These are phyloP conservation scores for Nothura maculosa DNA, from an alignment of 2,797 vertebrate species.

Conservation along the genomic window DNA sequence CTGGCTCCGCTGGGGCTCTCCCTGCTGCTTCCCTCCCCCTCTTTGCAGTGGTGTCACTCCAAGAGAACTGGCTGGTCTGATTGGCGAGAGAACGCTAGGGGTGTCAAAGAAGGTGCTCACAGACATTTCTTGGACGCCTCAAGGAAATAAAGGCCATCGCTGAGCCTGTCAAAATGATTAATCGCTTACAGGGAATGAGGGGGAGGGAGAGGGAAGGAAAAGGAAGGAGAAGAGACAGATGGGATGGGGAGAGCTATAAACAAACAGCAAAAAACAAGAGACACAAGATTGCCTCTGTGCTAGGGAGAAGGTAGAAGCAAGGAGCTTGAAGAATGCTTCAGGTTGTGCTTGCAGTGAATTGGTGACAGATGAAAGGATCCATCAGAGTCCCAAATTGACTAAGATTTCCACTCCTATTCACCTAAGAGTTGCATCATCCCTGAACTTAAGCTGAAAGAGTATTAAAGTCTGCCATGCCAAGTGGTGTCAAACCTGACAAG, in stretches of 20 bases:
- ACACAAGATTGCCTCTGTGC: slow-evolving; percentile 4
- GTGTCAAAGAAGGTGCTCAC: slow-evolving; percentile 77
- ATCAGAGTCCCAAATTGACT: neutral
- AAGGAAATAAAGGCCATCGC: slow-evolving; percentile 81
- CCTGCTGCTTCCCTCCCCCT: neutral
- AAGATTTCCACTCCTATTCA: neutral
- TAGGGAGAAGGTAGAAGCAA: slow-evolving; percentile 5
- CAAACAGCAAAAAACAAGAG: slow-evolving; percentile 73
- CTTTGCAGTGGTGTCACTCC: slow-evolving; percentile 55
- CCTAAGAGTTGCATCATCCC: neutral
- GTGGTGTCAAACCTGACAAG: neutral
- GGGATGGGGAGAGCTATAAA: slow-evolving; percentile 68
- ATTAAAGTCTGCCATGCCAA: neutral
- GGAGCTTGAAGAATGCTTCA: neutral
- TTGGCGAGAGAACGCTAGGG: slow-evolving; percentile 61
- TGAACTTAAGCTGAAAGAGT: neutral
- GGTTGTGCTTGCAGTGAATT: neutral
- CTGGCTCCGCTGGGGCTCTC: slow-evolving; percentile 31
- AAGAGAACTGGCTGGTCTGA: slow-evolving; percentile 55
- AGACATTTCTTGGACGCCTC: slow-evolving; percentile 80
- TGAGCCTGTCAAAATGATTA: slow-evolving; percentile 81
- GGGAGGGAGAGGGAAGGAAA: slow-evolving; percentile 69
- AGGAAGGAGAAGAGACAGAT: slow-evolving; percentile 66
- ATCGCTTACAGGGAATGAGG: slow-evolving; percentile 77
- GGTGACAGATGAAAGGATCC: neutral